Percentiles rank a stretch among this genome's conserved stretches.
phyloP scores from a whole-genome alignment of 1,140 invertebrate genomes.

The Drosophila bocki region DNA sequence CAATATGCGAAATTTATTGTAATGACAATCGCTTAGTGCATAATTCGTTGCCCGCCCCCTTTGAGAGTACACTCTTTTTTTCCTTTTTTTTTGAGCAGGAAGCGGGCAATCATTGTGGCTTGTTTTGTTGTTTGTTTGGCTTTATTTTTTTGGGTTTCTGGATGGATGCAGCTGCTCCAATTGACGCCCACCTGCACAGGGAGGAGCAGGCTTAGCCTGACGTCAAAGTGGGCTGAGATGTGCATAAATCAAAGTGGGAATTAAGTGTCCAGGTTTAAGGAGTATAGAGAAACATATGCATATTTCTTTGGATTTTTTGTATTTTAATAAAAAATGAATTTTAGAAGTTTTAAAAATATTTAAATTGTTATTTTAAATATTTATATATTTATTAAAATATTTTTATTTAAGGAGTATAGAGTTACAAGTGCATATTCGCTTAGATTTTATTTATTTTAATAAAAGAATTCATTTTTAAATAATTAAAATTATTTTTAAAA shows the following conservation, averaged over 20 bases:
- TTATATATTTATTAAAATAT: background rate
- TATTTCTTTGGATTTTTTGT: background rate
- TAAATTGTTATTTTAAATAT: background rate
- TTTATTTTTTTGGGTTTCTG: conserved; percentile 9
- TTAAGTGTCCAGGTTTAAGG: conserved; percentile 28
- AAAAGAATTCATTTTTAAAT: too few species aligned
- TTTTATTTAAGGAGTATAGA: too few species aligned
- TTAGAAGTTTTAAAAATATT: background rate
- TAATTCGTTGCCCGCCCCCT: conserved; percentile 60
- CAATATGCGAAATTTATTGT: conserved; percentile 83
- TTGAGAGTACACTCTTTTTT: conserved; percentile 8
- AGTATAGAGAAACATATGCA: background rate
- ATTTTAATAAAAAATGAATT: background rate
- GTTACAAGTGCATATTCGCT: too few species aligned
- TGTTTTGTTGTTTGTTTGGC: conserved; percentile 41
- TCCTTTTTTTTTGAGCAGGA: conserved; percentile 50
- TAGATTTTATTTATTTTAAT: too few species aligned
- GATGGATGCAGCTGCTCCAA: conserved; percentile 68
- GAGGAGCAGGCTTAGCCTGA: conserved; percentile 15
- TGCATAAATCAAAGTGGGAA: conserved; percentile 44
- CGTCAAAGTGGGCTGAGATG: conserved; percentile 53
- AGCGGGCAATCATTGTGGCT: conserved; percentile 67
- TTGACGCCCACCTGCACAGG: conserved; percentile 71
- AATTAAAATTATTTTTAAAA: too few species aligned
- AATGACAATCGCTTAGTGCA: conserved; percentile 81